Evolutionary conservation across 2,113 vertebrate species (phyloP).

Genomic region (Gracilinanus agilis): DNA sequence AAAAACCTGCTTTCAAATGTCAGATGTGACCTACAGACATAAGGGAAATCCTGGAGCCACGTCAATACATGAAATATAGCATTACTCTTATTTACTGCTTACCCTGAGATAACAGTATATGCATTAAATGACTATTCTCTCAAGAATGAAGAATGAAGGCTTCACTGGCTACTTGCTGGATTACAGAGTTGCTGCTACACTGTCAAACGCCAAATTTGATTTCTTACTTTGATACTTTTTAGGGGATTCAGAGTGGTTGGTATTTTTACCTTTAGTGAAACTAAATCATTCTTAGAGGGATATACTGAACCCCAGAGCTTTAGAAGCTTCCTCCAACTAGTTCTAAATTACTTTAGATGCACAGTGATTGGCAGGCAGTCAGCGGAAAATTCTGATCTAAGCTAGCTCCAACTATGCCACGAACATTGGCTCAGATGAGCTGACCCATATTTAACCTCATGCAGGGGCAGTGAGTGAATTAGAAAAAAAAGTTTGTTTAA

Average conservation of each 20-base stretch:
- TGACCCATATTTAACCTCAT: slow-evolving; percentile 75
- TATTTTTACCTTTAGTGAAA: slow-evolving; percentile 16
- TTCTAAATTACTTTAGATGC: slow-evolving; percentile 66
- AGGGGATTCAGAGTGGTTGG: neutral
- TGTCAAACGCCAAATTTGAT: neutral
- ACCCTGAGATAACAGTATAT: neutral
- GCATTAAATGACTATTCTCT: neutral
- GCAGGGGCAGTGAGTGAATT: slow-evolving; percentile 57
- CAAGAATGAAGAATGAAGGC: neutral
- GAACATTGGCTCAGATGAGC: slow-evolving; percentile 76
- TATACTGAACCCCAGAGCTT: slow-evolving; percentile 62
- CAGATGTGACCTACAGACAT: neutral
- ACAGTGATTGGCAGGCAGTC: slow-evolving; percentile 68
- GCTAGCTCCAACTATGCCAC: slow-evolving; percentile 61
- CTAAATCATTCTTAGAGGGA: slow-evolving; percentile 30
- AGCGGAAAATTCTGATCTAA: slow-evolving; percentile 80
- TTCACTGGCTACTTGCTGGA: neutral
- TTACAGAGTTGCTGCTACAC: neutral
- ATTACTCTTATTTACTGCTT: neutral
- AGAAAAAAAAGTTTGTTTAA: slow-evolving; percentile 48
- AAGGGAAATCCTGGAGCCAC: neutral
- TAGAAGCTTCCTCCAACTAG: slow-evolving; percentile 59
- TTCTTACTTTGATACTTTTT: neutral
- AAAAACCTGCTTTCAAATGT: neutral
- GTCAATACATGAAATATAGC: neutral